Evolutionary conservation across 2,797 vertebrate genomes (phyloP).

Genomic region (Tokudaia tokunoshimensis): DNA sequence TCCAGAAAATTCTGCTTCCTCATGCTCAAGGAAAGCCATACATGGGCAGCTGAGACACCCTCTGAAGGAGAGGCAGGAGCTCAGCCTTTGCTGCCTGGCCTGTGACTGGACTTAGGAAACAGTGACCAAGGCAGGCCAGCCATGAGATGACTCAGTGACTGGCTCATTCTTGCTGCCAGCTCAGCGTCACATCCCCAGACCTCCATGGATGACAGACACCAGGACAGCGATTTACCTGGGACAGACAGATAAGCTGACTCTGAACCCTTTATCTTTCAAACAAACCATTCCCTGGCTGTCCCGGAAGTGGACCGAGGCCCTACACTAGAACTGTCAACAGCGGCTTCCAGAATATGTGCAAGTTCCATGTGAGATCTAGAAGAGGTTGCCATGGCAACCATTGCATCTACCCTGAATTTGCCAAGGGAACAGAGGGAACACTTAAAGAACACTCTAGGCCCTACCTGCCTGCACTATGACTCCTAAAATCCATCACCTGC

Average conservation of each 20-base stretch:
- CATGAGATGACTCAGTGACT: not conserved
- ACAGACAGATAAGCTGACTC: not conserved
- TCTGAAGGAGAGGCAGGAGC: not conserved
- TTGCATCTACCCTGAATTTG: constrained; percentile 78
- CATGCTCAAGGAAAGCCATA: not conserved
- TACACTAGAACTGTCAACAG: not conserved
- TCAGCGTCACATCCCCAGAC: not conserved
- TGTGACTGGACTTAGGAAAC: not conserved
- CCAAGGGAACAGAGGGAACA: constrained; percentile 66
- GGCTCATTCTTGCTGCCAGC: not conserved
- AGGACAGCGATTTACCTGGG: not conserved
- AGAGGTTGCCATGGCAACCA: constrained; percentile 83
- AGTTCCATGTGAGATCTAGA: constrained; percentile 62
- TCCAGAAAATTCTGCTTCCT: not conserved
- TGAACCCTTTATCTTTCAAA: not conserved
- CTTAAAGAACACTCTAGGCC: not conserved
- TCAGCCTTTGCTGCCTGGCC: not conserved
- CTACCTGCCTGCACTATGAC: constrained; percentile 20
- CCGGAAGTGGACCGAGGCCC: not conserved
- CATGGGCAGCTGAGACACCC: not conserved
- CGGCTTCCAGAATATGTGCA: constrained; percentile 58
- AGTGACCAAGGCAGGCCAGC: not conserved
- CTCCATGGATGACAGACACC: not conserved
- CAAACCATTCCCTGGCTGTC: not conserved
- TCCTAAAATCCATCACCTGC: not conserved